phyloP scores from a whole-genome alignment of 2,888 invertebrate genomes.

The Schizotus pectinicornis region DNA sequence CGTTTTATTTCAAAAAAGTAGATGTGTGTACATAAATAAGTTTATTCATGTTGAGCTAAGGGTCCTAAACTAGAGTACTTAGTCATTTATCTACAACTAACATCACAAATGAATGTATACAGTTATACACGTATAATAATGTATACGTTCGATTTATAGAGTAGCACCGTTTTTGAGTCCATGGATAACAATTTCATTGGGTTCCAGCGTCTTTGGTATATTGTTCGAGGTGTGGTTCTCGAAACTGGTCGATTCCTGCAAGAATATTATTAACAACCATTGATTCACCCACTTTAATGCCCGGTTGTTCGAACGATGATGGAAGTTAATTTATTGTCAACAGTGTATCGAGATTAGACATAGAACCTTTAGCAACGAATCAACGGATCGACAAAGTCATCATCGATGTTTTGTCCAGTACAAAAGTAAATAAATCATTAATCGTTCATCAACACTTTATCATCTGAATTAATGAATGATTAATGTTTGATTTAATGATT shows the following conservation, averaged over 20 bases:
- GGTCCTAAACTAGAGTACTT: conserved; percentile 1
- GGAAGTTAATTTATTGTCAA: no score
- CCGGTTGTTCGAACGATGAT: no score
- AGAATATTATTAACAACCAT: not conserved
- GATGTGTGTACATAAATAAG: conserved; percentile 13
- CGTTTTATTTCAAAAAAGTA: no score
- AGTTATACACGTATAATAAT: conserved; percentile 1
- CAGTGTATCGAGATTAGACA: no score
- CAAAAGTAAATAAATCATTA: no score
- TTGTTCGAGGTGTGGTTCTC: conserved; percentile 8
- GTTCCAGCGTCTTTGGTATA: conserved; percentile 12
- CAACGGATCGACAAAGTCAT: no score
- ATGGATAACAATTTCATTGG: conserved; percentile 15
- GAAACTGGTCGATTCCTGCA: conserved; percentile 13
- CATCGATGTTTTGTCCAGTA: no score
- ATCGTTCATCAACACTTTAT: no score
- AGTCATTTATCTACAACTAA: conserved; percentile 9
- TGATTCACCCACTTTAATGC: not conserved
- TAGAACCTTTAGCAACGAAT: no score
- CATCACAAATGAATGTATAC: conserved; percentile 15
- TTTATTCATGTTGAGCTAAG: conserved; percentile 21
- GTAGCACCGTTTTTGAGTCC: conserved; percentile 24
- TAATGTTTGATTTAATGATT: no score
- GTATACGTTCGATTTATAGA: conserved; percentile 4
- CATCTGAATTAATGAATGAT: no score